phyloP scores from a whole-genome alignment of 2,797 vertebrate species.

The Clamator glandarius region DNA sequence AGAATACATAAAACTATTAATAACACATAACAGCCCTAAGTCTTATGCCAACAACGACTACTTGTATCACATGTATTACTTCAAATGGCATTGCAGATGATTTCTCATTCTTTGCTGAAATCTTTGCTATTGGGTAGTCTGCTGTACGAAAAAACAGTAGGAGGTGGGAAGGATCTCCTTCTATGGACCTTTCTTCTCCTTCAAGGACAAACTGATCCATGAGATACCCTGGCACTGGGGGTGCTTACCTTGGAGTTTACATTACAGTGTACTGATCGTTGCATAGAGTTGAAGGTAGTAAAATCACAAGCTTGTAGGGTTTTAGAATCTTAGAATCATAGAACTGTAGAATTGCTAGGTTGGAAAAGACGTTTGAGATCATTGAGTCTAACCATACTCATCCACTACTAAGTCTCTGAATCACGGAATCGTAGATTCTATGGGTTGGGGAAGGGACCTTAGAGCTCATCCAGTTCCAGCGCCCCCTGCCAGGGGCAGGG shows the following conservation, averaged over 20 bases:
- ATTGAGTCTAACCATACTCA: no score
- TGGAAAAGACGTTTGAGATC: no score
- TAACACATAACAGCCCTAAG: not conserved
- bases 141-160: not conserved
- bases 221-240: not conserved
- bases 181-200: no score
- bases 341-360: no score
- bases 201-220: not conserved
- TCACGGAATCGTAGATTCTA: no score
- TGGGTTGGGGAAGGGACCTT: no score
- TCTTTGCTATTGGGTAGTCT: not conserved
- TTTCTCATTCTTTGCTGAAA: not conserved
- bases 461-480: no score
- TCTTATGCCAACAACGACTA: not conserved
- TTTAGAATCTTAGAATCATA: no score
- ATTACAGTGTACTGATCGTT: not conserved
- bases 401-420: no score
- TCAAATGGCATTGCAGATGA: not conserved
- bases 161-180: not conserved
- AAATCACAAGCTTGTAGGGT: not conserved
- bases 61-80: not conserved
- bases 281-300: not conserved
- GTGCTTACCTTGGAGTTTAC: not conserved
- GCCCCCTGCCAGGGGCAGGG: no score
- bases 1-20: accelerated